Conservation (phyloP, 2,113 vertebrate genomes). For the Pseudorectes ferrugineus region DNA sequence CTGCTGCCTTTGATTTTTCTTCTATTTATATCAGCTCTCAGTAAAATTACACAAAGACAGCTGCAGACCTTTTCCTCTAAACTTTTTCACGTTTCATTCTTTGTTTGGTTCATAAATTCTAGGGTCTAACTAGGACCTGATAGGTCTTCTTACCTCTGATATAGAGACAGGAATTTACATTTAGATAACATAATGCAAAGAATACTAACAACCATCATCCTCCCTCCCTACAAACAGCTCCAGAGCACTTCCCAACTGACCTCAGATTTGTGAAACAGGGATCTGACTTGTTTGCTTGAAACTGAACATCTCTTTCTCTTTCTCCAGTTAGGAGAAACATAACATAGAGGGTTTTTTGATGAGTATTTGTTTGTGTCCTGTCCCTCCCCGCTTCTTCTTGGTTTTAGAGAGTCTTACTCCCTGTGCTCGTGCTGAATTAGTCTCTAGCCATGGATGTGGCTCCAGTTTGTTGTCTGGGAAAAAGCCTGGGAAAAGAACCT, state of each 20-base stretch:
- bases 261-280: neutral
- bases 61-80: neutral
- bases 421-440: neutral
- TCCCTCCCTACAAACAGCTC: neutral
- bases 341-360: neutral
- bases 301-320: neutral
- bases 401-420: neutral
- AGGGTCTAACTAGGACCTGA: neutral
- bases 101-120: constrained; percentile 3
- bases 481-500: neutral
- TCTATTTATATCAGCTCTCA: constrained; percentile 1
- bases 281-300: neutral
- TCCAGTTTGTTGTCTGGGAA: neutral
- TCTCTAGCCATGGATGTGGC: neutral
- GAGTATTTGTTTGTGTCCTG: neutral
- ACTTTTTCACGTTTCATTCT: neutral
- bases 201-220: neutral
- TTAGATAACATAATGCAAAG: neutral
- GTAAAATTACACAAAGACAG: constrained; percentile 5
- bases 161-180: constrained; percentile 5
- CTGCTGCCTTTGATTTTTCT: constrained; percentile 47
- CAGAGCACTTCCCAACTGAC: neutral
- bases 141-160: too few species aligned
- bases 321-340: neutral
- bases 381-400: neutral